Evolutionary conservation across 1,140 invertebrate species (phyloP).

Genomic region (Phymorhynchus buccinoides): DNA sequence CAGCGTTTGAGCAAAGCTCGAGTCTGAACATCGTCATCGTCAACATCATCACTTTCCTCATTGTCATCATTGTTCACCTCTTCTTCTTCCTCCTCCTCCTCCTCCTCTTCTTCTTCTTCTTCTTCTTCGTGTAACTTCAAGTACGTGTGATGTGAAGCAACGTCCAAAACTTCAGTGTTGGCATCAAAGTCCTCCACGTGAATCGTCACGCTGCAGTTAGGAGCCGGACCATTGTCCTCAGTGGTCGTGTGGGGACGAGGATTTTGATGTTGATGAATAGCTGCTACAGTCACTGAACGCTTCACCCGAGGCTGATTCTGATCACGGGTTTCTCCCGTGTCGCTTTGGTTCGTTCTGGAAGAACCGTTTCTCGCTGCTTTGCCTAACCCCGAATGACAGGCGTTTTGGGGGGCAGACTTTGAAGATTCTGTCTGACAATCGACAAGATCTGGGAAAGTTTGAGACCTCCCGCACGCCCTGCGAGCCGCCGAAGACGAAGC

Average conservation of each 20-base stretch:
- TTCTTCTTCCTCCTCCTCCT: slow-evolving; percentile 12
- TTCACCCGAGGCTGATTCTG: neutral
- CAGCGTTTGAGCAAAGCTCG: slow-evolving; percentile 5
- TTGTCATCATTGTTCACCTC: neutral
- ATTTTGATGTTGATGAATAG: slow-evolving; percentile 15
- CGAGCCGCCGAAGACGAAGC: neutral
- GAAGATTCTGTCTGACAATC: neutral
- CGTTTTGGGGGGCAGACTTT: neutral
- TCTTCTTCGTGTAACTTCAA: neutral
- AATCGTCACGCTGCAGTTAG: slow-evolving; percentile 4
- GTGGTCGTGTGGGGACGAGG: too few relatives aligned
- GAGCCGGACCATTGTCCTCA: neutral
- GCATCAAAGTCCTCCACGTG: slow-evolving; percentile 13
- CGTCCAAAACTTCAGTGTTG: neutral
- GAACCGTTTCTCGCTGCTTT: neutral
- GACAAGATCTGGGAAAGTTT: slow-evolving; percentile 31
- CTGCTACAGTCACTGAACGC: slow-evolving; percentile 23
- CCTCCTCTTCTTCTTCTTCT: neutral
- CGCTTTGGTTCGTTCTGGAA: neutral
- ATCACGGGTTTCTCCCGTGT: neutral
- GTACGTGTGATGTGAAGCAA: neutral
- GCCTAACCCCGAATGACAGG: neutral
- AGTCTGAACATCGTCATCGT: slow-evolving; percentile 24
- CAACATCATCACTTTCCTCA: neutral
- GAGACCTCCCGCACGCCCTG: neutral